Percentiles rank a stretch among this genome's conserved stretches.
phyloP scores from a whole-genome alignment of 2,113 vertebrate species.

The Zootoca vivipara region DNA sequence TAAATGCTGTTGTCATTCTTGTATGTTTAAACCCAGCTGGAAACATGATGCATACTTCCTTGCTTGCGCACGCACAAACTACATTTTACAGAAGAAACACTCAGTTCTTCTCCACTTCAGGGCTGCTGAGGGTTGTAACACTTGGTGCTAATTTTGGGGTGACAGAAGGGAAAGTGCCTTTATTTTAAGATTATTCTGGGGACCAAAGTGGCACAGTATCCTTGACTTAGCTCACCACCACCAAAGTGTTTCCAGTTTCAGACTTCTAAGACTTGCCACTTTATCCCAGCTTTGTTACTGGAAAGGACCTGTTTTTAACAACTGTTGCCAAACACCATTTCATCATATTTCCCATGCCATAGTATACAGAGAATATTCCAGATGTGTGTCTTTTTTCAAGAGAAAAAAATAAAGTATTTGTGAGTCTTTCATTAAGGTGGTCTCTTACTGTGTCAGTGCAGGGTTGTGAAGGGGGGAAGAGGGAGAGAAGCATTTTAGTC shows the following conservation, averaged over 20 bases:
- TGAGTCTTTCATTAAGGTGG: background rate
- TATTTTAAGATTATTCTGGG: background rate
- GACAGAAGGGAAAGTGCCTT: too few species aligned
- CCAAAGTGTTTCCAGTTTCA: background rate
- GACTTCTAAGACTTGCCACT: background rate
- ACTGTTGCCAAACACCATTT: too few species aligned
- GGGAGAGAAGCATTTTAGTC: background rate
- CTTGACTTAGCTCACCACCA: background rate
- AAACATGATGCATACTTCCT: background rate
- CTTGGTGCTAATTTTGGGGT: background rate
- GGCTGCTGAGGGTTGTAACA: background rate
- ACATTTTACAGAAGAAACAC: too few species aligned
- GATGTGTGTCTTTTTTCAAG: background rate
- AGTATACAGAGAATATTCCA: background rate
- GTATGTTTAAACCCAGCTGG: background rate
- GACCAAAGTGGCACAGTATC: background rate
- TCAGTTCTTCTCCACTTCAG: background rate
- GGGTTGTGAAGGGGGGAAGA: too few species aligned
- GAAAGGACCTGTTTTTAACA: background rate
- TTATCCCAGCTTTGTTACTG: rapidly evolving
- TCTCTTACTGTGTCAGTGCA: background rate
- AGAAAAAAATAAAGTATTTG: background rate
- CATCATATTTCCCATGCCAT: background rate
- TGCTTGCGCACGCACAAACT: background rate
- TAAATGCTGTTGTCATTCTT: background rate